Evolutionary conservation across 2,888 invertebrate species (phyloP).

Genomic region (Eupithecia exiguata): DNA sequence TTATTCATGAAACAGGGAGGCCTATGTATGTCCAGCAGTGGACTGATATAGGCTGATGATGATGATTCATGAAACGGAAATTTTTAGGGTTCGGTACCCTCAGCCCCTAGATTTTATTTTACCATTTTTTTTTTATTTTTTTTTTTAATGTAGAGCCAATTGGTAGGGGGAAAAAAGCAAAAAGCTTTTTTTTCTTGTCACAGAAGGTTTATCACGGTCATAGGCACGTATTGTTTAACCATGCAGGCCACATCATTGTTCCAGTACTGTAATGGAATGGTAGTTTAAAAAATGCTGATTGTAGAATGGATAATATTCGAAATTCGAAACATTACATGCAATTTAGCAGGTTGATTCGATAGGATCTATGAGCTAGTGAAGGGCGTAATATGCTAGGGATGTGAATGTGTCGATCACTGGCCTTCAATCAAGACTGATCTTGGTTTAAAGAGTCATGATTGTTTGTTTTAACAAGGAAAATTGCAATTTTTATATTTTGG

Average conservation of each 20-base stretch:
- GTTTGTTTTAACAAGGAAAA: not conserved
- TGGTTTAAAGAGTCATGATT: not conserved
- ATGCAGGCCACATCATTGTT: slow-evolving; percentile 9
- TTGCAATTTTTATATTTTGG: not conserved
- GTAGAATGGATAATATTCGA: slow-evolving; percentile 48
- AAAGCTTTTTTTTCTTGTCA: not conserved
- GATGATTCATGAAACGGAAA: no score
- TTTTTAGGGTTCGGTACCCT: no score
- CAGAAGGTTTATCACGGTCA: not conserved
- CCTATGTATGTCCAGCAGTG: no score
- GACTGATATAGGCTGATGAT: no score
- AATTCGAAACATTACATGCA: slow-evolving; percentile 51
- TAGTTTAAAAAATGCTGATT: slow-evolving; percentile 30
- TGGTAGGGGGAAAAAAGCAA: not conserved
- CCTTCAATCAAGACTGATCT: slow-evolving; percentile 12
- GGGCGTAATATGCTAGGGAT: slow-evolving; percentile 30
- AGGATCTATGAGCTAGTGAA: slow-evolving; percentile 48
- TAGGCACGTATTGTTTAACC: not conserved
- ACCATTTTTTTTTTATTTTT: no score
- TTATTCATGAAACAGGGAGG: slow-evolving; percentile 3
- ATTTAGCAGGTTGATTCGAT: slow-evolving; percentile 60
- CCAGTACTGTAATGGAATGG: slow-evolving; percentile 15
- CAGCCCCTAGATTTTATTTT: no score
- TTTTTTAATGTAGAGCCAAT: not conserved
- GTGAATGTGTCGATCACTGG: slow-evolving; percentile 21